Evolutionary conservation across 2,888 invertebrate species (phyloP).

Genomic region (Drosophila acutilabella): DNA sequence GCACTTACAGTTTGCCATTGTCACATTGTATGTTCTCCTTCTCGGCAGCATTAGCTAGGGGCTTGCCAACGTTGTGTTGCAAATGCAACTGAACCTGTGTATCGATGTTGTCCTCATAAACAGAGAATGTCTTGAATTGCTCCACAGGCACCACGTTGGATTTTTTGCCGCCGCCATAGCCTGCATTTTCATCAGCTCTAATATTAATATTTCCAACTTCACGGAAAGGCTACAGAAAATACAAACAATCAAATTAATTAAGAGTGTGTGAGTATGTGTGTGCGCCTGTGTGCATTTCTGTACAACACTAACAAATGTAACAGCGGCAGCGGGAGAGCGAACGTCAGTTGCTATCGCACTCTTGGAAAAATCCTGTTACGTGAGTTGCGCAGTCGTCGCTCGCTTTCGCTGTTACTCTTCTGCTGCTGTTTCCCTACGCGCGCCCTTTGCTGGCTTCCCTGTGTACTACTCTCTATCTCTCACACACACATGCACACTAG

Average conservation of each 20-base stretch:
- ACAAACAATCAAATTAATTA: slow-evolving; percentile 15
- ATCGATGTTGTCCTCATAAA: slow-evolving; percentile 88
- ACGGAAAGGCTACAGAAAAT: slow-evolving; percentile 73
- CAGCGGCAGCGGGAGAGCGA: slow-evolving; percentile 26
- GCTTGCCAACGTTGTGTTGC: slow-evolving; percentile 36
- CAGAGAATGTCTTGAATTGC: slow-evolving; percentile 91
- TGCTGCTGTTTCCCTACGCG: slow-evolving; percentile 47
- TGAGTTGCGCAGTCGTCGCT: slow-evolving; percentile 27
- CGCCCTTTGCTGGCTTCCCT: slow-evolving; percentile 66
- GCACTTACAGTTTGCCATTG: slow-evolving; percentile 43
- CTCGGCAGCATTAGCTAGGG: slow-evolving; percentile 36
- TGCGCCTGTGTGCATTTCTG: slow-evolving; percentile 4
- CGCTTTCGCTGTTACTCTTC: slow-evolving; percentile 17
- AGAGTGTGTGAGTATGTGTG: slow-evolving; percentile 14
- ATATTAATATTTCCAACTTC: slow-evolving; percentile 68
- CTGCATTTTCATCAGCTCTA: slow-evolving; percentile 55
- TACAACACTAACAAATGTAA: slow-evolving; percentile 8
- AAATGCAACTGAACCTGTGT: slow-evolving; percentile 54
- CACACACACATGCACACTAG: slow-evolving; percentile 20
- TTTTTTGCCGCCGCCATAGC: slow-evolving; percentile 76
- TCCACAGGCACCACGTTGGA: slow-evolving; percentile 86
- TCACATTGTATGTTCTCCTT: slow-evolving; percentile 71
- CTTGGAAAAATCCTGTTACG: slow-evolving; percentile 61
- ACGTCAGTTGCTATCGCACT: slow-evolving; percentile 31
- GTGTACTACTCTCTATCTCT: slow-evolving; percentile 20